Base-by-base conservation (phyloP, 1,140 invertebrate species). In the Drosophila ficusphila region DNA sequence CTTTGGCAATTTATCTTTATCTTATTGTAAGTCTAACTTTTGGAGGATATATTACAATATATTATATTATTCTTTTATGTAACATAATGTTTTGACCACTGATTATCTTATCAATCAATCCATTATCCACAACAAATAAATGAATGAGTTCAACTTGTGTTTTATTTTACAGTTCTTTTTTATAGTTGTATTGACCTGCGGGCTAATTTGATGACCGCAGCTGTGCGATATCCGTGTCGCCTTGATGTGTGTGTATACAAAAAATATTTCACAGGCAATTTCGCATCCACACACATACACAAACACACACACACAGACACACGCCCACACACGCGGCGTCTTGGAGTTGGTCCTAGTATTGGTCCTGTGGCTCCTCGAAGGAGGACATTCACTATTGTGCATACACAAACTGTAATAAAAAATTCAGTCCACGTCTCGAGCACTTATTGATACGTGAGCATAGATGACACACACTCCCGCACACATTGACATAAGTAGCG, bases 381-480 rank as follows among this genome's bases (percentile, higher is more conserved):
- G 51, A 51, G 53, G 48, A 64, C 77, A 79, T 71, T 54, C 71
- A 81, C 76, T 81, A 76, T 79, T 81, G 76, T 79, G 77, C 79
- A 83, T 71, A 83, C 53, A 65, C 49, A 62, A 86, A 54, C 31
- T 73, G 60, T 48, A 75, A 83, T 83, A 83, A 86, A 83, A 83
- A 83, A 83, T 83, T 83, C 79, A 83, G 79, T 79, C 58, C 79
- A 83, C 79, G 79, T 83, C 81, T 68, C 81, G 83, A 86, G 79
- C 79, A 86, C 79, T 83, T 83, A 83, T 83, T 83, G 79, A 83
- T 83, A 83, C 79, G 79, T 83, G 79, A 85, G 79, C 79, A 83
- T 83, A 83, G 79, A 83, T 86, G 79, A 62, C 76, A 72, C 64
- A 79, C 74, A 65, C 53, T 47, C 41, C 16, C 53, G 18, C 51